A percentile compares a stretch with the other conserved stretches of the same genome.
phyloP scores from a whole-genome alignment of 23 tunicate species.

The Corella eumyota region DNA sequence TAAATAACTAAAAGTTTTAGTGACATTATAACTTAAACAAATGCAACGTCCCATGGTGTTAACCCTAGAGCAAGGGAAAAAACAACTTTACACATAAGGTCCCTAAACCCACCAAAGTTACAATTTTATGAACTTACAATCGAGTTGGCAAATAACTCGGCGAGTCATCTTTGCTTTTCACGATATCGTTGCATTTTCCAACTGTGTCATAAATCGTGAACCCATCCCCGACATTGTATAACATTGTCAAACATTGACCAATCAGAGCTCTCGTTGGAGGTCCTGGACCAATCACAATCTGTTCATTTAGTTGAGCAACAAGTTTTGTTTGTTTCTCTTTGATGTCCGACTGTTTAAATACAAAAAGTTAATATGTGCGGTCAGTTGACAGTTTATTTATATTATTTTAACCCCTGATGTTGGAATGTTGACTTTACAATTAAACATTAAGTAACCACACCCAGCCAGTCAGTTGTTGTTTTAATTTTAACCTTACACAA shows the following conservation, averaged over 20 bases:
- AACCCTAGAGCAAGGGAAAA: no score
- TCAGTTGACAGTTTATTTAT: no score
- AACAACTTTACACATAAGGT: no score
- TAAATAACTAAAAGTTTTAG: neutral
- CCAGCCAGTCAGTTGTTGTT: no score
- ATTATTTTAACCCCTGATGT: no score
- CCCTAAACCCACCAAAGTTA: no score
- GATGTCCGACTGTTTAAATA: constrained; percentile 72
- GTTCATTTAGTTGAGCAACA: constrained; percentile 48
- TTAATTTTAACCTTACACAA: no score
- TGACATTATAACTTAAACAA: no score
- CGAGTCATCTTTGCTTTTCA: constrained; percentile 83
- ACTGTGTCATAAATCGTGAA: constrained; percentile 61
- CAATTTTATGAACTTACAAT: constrained; percentile 75
- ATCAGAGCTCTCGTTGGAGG: constrained; percentile 79
- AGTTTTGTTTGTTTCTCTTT: constrained; percentile 78
- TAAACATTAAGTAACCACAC: no score
- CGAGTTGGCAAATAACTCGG: constrained; percentile 72
- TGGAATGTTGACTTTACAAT: no score
- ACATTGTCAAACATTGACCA: constrained; percentile 55
- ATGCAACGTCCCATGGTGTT: no score
- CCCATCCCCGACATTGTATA: constrained; percentile 81
- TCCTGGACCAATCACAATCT: constrained; percentile 76
- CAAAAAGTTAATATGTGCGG: neutral
- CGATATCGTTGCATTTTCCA: constrained; percentile 72